Evolutionary conservation across 2,113 vertebrate species (phyloP).

Genomic region (Eulemur rufifrons): DNA sequence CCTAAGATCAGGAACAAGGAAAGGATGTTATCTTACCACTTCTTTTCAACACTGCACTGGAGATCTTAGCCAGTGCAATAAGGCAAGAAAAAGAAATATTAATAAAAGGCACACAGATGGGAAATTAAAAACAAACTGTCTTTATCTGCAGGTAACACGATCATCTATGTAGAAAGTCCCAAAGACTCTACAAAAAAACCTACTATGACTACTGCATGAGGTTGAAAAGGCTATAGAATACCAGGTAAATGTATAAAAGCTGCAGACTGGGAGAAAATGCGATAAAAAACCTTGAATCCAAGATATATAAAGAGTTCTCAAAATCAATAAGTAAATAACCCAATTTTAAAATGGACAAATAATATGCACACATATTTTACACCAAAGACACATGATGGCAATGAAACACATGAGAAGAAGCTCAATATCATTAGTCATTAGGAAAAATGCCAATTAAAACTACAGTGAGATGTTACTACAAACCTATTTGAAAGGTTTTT

Average conservation of each 20-base stretch:
- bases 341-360: not conserved
- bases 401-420: not conserved
- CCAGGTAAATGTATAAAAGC: not conserved
- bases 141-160: not conserved
- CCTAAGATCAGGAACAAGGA: not conserved
- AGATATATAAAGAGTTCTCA: not conserved
- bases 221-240: not conserved
- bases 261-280: not conserved
- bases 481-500: not conserved
- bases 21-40: not conserved
- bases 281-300: not conserved
- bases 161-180: not conserved
- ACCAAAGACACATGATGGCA: not conserved
- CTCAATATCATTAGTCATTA: not conserved
- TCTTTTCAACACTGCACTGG: not conserved
- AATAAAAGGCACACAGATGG: not conserved
- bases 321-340: not conserved
- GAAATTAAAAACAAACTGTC: not conserved
- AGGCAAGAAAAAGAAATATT: not conserved
- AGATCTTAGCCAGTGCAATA: not conserved
- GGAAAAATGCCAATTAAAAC: not conserved
- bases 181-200: not conserved
- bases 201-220: not conserved
- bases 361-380: not conserved
- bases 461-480: not conserved